phyloP scores from a whole-genome alignment of 1,140 invertebrate species.

The Meloidogyne hapla region DNA sequence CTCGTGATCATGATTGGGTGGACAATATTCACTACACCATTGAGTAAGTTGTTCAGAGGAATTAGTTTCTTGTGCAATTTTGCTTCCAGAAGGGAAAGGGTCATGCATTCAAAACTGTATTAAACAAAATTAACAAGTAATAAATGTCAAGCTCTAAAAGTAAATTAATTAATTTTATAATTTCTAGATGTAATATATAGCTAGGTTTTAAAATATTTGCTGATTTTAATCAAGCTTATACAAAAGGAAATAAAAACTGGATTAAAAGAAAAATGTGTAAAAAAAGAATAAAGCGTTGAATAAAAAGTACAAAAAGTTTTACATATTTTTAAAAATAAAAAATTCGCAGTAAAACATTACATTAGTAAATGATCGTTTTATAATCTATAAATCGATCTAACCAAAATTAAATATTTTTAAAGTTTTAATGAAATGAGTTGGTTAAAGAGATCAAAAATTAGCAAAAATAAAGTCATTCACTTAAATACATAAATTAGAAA shows the following conservation, averaged over 20 bases:
- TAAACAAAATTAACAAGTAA: background rate
- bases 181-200: no score
- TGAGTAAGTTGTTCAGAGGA: background rate
- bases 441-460: no score
- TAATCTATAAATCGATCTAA: background rate
- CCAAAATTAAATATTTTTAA: no score
- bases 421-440: no score
- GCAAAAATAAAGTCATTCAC: no score
- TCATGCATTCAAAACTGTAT: background rate
- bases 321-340: background rate
- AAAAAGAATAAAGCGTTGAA: background rate
- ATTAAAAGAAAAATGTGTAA: background rate
- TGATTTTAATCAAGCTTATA: constrained; percentile 1
- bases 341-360: background rate
- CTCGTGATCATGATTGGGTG: background rate
- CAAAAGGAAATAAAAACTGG: background rate
- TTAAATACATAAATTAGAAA: no score
- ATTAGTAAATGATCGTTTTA: background rate
- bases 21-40: background rate
- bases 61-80: background rate
- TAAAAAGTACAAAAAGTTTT: background rate
- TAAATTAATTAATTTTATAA: no score
- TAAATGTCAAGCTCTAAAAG: no score
- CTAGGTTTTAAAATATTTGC: background rate
- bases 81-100: constrained; percentile 2